phyloP scores from a whole-genome alignment of 2,797 vertebrate genomes.

The Avahi laniger region DNA sequence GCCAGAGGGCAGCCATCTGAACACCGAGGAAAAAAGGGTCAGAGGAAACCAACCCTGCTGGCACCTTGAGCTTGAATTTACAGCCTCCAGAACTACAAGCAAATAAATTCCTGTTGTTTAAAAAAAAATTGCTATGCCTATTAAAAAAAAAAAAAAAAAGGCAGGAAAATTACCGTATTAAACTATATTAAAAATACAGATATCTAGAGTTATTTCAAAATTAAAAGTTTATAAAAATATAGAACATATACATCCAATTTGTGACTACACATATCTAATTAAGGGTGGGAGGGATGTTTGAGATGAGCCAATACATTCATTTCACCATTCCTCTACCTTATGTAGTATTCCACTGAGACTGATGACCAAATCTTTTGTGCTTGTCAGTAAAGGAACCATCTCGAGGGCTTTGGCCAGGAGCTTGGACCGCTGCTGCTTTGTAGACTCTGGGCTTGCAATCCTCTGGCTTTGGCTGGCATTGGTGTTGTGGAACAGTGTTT shows the following conservation, averaged over 20 bases:
- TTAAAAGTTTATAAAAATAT: background rate
- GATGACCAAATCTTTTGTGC: slow-evolving; percentile 88
- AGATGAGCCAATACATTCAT: fast-evolving
- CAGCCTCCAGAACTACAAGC: too few relatives aligned
- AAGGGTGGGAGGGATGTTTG: background rate
- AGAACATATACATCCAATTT: background rate
- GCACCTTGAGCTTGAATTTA: too few relatives aligned
- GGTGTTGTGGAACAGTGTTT: slow-evolving; percentile 89
- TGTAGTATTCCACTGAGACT: slow-evolving; percentile 90
- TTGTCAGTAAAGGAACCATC: slow-evolving; percentile 91
- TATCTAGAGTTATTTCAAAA: slow-evolving; percentile 3
- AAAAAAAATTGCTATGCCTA: background rate
- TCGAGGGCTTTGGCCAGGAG: slow-evolving; percentile 88
- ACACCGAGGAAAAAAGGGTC: too few relatives aligned
- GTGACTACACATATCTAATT: background rate
- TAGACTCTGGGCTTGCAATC: slow-evolving; percentile 6
- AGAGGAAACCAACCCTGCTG: too few relatives aligned
- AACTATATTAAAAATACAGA: background rate
- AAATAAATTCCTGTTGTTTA: too few relatives aligned
- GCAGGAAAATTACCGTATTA: background rate
- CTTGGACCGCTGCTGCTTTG: slow-evolving; percentile 77
- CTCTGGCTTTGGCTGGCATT: slow-evolving; percentile 68
- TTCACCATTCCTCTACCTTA: slow-evolving; percentile 87
- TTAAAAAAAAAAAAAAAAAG: background rate
- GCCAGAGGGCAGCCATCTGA: too few relatives aligned